Evolutionary conservation across 2,113 vertebrate genomes (phyloP).

Genomic region (Suricata suricatta): DNA sequence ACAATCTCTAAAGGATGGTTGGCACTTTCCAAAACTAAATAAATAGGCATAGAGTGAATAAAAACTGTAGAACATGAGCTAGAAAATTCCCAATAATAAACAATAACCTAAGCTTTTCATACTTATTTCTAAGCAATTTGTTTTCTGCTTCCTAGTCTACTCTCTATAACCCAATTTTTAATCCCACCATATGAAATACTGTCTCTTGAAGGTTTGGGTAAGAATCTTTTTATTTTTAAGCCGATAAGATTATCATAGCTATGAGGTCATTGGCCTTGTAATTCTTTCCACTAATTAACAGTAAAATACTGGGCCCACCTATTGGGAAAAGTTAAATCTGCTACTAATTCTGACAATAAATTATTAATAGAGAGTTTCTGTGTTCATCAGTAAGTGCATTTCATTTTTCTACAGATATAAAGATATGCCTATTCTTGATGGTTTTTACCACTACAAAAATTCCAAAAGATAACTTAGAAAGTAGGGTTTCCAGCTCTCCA

Average conservation of each 20-base stretch:
- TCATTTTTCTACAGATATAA: neutral
- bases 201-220: neutral
- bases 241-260: neutral
- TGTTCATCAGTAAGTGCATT: neutral
- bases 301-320: neutral
- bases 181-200: neutral
- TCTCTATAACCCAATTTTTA: neutral
- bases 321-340: neutral
- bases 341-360: neutral
- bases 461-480: neutral
- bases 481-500: neutral
- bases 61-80: neutral
- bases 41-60: neutral
- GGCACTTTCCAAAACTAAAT: neutral
- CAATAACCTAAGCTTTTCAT: neutral
- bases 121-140: neutral
- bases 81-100: neutral
- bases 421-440: neutral
- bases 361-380: neutral
- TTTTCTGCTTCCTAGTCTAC: neutral
- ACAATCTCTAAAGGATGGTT: neutral
- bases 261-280: neutral
- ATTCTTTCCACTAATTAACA: neutral
- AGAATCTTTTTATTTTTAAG: neutral
- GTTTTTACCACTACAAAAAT: neutral